Percentiles rank a stretch among this genome's conserved stretches.
phyloP scores from a whole-genome alignment of 1,140 invertebrate genomes.

The Xylocopa sonorina region DNA sequence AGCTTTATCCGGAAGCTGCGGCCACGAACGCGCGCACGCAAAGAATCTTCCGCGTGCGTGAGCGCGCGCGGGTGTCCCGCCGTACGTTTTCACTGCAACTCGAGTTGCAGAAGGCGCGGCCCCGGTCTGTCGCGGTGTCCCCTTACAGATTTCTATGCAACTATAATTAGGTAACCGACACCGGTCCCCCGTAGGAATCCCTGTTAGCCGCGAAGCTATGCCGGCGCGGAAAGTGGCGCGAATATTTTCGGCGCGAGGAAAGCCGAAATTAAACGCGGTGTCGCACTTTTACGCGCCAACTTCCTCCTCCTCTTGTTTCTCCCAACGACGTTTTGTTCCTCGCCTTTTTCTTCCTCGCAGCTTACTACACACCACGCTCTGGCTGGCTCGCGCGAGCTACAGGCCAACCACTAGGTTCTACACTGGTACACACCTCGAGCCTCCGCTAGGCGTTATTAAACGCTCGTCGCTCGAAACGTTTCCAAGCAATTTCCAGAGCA shows the following conservation, averaged over 20 bases:
- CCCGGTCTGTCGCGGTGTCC: constrained; percentile 52
- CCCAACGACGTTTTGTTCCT: no score
- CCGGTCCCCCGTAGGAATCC: constrained; percentile 56
- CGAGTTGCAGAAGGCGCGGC: constrained; percentile 53
- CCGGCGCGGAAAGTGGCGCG: constrained; percentile 48
- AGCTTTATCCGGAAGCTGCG: constrained; percentile 37
- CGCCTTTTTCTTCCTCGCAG: background rate
- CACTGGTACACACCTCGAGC: background rate
- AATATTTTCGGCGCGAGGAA: constrained; percentile 67
- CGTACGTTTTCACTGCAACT: constrained; percentile 52
- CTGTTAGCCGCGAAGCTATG: constrained; percentile 68
- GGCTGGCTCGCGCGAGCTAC: background rate
- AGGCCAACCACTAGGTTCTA: background rate
- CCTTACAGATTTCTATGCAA: constrained; percentile 70
- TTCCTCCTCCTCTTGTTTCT: background rate
- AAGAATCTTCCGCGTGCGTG: constrained; percentile 56
- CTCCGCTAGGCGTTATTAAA: no score
- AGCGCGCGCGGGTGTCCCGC: constrained; percentile 4
- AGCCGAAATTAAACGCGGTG: constrained; percentile 64
- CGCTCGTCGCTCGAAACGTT: no score
- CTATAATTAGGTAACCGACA: constrained; percentile 71
- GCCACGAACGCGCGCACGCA: constrained; percentile 19
- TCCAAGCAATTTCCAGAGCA: no score
- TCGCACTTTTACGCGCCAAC: constrained; percentile 52
- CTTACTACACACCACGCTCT: background rate